These are phyloP conservation scores for Elephas maximus DNA, from an alignment of 2,113 vertebrate genomes.

Conservation along the genomic window DNA sequence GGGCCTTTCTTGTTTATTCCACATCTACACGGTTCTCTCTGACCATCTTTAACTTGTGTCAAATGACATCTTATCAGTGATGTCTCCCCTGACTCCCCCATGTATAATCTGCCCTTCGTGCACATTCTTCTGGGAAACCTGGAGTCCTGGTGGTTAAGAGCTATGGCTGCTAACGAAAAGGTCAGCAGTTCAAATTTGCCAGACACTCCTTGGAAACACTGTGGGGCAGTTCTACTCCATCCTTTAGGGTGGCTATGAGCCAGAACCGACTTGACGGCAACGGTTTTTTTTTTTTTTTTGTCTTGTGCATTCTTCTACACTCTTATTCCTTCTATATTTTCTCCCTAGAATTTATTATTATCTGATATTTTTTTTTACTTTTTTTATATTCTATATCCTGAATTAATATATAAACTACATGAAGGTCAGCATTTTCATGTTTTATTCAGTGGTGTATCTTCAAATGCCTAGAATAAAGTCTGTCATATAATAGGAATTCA, in stretches of 20 bases:
- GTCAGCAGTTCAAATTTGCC: too few relatives aligned
- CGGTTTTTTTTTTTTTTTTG: too few relatives aligned
- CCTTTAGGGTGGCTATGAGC: too few relatives aligned
- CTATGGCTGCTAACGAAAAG: too few relatives aligned
- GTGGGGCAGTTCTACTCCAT: too few relatives aligned
- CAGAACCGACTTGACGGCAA: too few relatives aligned
- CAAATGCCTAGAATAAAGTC: not conserved
- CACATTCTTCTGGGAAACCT: not conserved
- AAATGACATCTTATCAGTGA: not conserved
- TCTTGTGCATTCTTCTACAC: not conserved
- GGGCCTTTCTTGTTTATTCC: not conserved
- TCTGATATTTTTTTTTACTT: not conserved
- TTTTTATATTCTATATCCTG: not conserved
- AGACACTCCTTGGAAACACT: too few relatives aligned
- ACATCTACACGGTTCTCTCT: not conserved
- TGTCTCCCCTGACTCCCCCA: not conserved
- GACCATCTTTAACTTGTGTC: not conserved
- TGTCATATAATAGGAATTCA: not conserved
- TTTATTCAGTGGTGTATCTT: not conserved
- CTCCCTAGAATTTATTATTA: not conserved
- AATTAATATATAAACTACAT: slow-evolving; percentile 5
- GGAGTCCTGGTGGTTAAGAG: too few relatives aligned
- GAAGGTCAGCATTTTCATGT: not conserved
- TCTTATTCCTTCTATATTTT: not conserved
- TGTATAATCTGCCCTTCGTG: not conserved